Percentiles rank a stretch among this genome's conserved stretches.
Evolutionary conservation across 2,797 vertebrate genomes (phyloP).

Genomic region (Atherinosoma microstoma): DNA sequence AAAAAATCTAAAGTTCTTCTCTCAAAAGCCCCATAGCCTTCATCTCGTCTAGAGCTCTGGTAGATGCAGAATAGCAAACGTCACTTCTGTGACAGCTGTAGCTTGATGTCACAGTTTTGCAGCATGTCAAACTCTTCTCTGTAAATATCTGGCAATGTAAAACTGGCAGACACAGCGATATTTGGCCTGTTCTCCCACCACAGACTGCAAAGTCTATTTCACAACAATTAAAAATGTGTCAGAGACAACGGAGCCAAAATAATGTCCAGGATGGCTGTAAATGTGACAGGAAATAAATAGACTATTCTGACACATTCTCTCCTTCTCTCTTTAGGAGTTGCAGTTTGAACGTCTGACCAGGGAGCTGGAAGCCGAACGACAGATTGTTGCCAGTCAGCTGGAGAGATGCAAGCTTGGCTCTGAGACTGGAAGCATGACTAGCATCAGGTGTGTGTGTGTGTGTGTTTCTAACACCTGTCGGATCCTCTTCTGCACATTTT

Average conservation of each 20-base stretch:
- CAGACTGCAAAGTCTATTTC: conserved; percentile 57
- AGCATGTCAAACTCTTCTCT: conserved; percentile 37
- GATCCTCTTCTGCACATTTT: conserved; percentile 25
- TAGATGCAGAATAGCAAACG: conserved; percentile 27
- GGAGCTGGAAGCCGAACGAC: conserved; percentile 98
- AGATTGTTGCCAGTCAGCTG: conserved; percentile 98
- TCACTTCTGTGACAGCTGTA: conserved; percentile 38
- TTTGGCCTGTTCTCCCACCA: conserved; percentile 47
- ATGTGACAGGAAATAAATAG: conserved; percentile 57
- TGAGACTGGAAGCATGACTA: conserved; percentile 98
- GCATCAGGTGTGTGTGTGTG: conserved; percentile 89
- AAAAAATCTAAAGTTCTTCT: not conserved
- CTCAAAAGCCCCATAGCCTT: not conserved
- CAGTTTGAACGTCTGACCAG: conserved; percentile 98
- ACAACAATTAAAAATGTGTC: conserved; percentile 64
- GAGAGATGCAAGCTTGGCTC: conserved; percentile 99
- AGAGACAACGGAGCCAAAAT: conserved; percentile 42
- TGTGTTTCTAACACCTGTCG: conserved; percentile 49
- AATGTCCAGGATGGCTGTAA: conserved; percentile 50
- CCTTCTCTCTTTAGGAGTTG: conserved; percentile 87
- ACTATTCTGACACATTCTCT: conserved; percentile 43
- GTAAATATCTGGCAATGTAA: conserved; percentile 38
- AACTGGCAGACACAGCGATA: conserved; percentile 35
- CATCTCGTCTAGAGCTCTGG: not conserved
- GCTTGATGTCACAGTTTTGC: conserved; percentile 31